Conservation (phyloP, 2,113 vertebrate species). For the Mastomys coucha region DNA sequence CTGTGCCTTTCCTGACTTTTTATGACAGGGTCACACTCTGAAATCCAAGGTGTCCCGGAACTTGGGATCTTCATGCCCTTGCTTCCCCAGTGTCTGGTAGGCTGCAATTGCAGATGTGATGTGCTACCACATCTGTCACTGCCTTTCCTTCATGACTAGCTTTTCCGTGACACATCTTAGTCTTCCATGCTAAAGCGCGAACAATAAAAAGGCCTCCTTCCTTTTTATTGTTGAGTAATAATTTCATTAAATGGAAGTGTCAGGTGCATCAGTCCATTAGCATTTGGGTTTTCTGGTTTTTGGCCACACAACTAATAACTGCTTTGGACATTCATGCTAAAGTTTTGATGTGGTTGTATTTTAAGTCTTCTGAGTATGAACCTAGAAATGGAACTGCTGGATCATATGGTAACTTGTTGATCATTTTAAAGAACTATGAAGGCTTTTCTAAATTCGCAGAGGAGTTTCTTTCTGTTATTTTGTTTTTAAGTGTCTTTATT, state of each 20-base stretch:
- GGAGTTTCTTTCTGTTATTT: background rate
- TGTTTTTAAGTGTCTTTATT: background rate
- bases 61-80: background rate
- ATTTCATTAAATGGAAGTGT: background rate
- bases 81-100: background rate
- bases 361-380: background rate
- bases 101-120: background rate
- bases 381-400: background rate
- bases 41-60: background rate
- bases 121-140: background rate
- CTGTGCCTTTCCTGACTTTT: background rate
- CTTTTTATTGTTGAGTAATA: background rate
- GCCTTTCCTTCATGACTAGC: background rate
- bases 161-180: background rate
- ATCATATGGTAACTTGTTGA: background rate
- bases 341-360: background rate
- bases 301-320: background rate
- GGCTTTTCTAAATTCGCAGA: background rate
- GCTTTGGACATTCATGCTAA: background rate
- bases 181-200: background rate
- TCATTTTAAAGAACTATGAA: conserved; percentile 27
- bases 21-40: background rate
- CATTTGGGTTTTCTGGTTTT: background rate
- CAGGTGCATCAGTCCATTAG: background rate
- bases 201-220: background rate